Percentiles rank a stretch among this genome's conserved stretches.
Conservation (phyloP, 2,888 invertebrate genomes). For the Coenonympha arcania region DNA sequence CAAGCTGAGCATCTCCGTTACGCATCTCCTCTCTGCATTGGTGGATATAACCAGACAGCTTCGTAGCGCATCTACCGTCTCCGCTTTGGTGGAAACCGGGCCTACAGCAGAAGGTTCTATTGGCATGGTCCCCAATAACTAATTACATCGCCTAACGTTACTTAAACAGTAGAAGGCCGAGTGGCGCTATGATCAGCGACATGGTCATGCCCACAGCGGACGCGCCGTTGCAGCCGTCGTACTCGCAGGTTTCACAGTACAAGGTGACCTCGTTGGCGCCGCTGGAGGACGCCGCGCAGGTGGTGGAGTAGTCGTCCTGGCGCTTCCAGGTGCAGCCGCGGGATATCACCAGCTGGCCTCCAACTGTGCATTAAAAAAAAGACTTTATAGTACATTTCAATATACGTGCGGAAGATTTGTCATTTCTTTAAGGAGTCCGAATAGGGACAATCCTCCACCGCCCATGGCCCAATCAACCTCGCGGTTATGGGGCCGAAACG, state of each 20-base stretch:
- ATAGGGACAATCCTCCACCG: no score
- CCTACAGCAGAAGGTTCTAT: conserved; percentile 17
- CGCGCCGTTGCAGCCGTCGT: conserved; percentile 79
- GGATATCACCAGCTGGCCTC: conserved; percentile 65
- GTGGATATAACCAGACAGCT: no score
- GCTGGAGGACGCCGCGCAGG: conserved; percentile 65
- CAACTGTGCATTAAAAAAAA: conserved; percentile 65
- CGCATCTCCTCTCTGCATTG: no score
- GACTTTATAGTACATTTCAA: no score
- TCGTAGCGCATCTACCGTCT: no score
- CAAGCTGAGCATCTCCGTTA: no score
- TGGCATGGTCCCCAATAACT: conserved; percentile 24
- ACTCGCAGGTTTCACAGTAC: conserved; percentile 80
- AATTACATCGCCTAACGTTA: conserved; percentile 32
- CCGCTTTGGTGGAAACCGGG: conserved; percentile 29
- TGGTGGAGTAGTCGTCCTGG: conserved; percentile 65
- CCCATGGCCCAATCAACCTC: no score
- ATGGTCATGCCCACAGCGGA: conserved; percentile 59
- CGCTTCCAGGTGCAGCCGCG: conserved; percentile 77
- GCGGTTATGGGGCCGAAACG: no score
- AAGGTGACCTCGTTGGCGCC: conserved; percentile 69
- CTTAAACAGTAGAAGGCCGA: conserved; percentile 59
- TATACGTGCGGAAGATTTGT: no score
- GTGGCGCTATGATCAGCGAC: conserved; percentile 57
- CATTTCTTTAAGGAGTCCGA: no score